Conservation (phyloP, 2,888 invertebrate species). For the Odontomyia ornata region DNA sequence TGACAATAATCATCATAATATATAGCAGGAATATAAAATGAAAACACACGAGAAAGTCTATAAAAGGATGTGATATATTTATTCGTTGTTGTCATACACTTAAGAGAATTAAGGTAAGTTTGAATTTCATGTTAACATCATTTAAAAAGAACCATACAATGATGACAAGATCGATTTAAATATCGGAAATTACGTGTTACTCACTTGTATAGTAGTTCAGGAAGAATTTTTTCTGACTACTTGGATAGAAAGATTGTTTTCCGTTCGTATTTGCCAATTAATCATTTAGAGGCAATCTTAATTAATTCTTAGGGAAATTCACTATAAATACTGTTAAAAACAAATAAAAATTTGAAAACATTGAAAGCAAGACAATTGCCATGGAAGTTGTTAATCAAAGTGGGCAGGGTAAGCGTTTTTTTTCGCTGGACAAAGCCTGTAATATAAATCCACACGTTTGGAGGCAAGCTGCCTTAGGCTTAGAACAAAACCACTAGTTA, state of each 20-base stretch:
- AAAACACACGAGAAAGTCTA: slow-evolving; percentile 13
- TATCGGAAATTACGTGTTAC: too few relatives aligned
- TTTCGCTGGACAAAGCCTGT: too few relatives aligned
- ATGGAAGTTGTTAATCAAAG: slow-evolving; percentile 30
- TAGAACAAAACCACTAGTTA: neutral
- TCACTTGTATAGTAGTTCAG: too few relatives aligned
- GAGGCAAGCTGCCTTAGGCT: neutral
- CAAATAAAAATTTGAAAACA: slow-evolving; percentile 8
- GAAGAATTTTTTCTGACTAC: too few relatives aligned
- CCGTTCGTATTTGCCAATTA: too few relatives aligned
- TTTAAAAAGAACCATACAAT: too few relatives aligned
- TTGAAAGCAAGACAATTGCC: slow-evolving; percentile 36
- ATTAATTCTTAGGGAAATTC: too few relatives aligned
- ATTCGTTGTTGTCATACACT: neutral
- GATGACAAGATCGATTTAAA: too few relatives aligned
- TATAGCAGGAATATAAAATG: neutral
- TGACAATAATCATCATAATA: neutral
- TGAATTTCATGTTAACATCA: neutral
- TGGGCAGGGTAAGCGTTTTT: neutral
- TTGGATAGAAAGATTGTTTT: too few relatives aligned
- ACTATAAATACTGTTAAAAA: neutral
- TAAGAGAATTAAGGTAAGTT: slow-evolving; percentile 22
- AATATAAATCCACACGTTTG: neutral
- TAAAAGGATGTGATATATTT: slow-evolving; percentile 10
- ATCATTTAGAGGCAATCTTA: neutral